Evolutionary conservation across 2,888 invertebrate species (phyloP), one percentile per base, ranked within the genome.

Genomic region (Ametastegia equiseti): DNA sequence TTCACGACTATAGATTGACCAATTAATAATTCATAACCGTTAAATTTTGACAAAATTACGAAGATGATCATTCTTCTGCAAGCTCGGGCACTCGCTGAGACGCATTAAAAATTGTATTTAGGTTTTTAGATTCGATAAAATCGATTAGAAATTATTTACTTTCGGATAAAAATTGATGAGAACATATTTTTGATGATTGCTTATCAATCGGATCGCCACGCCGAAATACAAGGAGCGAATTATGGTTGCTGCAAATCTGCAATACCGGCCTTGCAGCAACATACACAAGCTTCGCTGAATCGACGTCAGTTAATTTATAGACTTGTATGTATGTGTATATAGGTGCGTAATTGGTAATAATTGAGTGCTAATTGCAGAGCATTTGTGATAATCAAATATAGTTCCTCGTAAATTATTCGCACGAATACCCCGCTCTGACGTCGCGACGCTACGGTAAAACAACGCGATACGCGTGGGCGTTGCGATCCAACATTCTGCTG

Each of bases 331-430:
- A 11, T 67, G 54, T 54, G 23, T 50, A 13, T 39, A 75, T 45
- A 54, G 19, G 42, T 33, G 23, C 27, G 63, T 78, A 86, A 87
- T 87, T 85, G 86, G 84, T 84, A 86, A 87, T 87, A 87, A 88
- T 88, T 84, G 87, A 85, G 85, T 83, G 84, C 82, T 86, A 87
- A 89, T 89, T 86, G 87, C 83, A 80, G 81, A 73, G 81, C 65
- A 63, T 78, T 78, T 63, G 78, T 85, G 87, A 88, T 89, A 87
- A 87, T 86, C 84, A 84, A 85, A 86, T 85, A 86, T 84, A 84
- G 80, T 77, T 67, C 69, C 82, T 81, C 81, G 86, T 86, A 85
- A 87, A 86, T 87, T 85, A 85, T 82, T 47, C 27, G 45, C 69
- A 82, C 81, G 57, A 50, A 80, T 33, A 77, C 54, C 81, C 60